Conservation (phyloP, 1,140 invertebrate genomes). For the Drosophila busckii region DNA sequence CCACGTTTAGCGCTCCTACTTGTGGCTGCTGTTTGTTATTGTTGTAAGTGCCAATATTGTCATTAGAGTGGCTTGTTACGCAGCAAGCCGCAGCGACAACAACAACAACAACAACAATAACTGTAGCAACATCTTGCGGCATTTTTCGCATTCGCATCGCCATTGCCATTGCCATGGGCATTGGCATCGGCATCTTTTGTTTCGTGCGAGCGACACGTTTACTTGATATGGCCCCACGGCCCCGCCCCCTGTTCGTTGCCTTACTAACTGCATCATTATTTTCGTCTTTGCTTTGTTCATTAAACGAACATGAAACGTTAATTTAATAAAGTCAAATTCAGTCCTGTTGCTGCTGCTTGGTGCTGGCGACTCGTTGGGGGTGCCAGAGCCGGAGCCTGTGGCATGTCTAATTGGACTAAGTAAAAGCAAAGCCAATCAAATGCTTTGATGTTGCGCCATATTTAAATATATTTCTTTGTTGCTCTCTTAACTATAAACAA, state of each 20-base stretch:
- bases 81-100: slow-evolving; percentile 51
- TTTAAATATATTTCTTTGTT: too few relatives aligned
- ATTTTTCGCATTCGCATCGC: slow-evolving; percentile 71
- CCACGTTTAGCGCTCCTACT: slow-evolving; percentile 10
- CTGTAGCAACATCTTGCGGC: slow-evolving; percentile 69
- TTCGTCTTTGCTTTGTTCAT: slow-evolving; percentile 73
- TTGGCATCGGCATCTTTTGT: slow-evolving; percentile 67
- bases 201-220: slow-evolving; percentile 67
- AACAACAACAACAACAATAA: slow-evolving; percentile 30
- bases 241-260: neutral
- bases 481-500: slow-evolving; percentile 7
- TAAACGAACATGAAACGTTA: slow-evolving; percentile 77
- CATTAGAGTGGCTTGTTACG: slow-evolving; percentile 75
- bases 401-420: slow-evolving; percentile 54
- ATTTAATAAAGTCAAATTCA: slow-evolving; percentile 73
- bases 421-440: slow-evolving; percentile 3
- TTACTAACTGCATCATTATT: slow-evolving; percentile 66
- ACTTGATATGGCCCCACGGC: neutral
- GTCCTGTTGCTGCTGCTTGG: slow-evolving; percentile 16
- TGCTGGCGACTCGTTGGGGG: neutral
- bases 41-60: slow-evolving; percentile 76
- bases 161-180: too few relatives aligned
- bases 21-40: slow-evolving; percentile 52
- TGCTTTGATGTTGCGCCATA: slow-evolving; percentile 18
- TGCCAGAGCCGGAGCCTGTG: slow-evolving; percentile 19